Evolutionary conservation across 2,797 vertebrate genomes (phyloP), one percentile per base, ranked within the genome.

Genomic region (Crotalus adamanteus): DNA sequence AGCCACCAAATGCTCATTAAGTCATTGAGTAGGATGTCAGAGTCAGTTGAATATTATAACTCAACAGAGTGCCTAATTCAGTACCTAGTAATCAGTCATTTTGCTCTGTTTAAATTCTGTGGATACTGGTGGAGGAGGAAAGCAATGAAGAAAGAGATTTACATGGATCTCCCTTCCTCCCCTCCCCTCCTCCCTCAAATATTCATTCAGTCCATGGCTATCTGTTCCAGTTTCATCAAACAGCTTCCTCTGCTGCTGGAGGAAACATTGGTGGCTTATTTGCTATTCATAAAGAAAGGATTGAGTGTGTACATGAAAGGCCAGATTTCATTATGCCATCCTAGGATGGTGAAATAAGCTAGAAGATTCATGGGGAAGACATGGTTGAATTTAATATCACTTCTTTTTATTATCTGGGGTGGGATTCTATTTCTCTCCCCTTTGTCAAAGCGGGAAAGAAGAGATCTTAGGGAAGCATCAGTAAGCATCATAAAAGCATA

Each of bases 281-380:
- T 95, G 93, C 89, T 91, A 94, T 96, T 93, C 94, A 96, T 96
- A 96, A 97, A 96, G 93, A 96, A 95, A 94, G 95, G 92, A 97
- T 96, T 95, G 93, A 90, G 28, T 92, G 93, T 94, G 93, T 95
- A 95, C 95, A 96, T 94, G 93, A 94, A 94, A 91, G 92, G 57
- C 65, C 95, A 89, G 94, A 95, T 96, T 96, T 91, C 94, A 95
- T 96, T 88, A 93, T 47, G 95, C 91, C 90, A 94, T 95, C 94
- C 92, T 59, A 92, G 89, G 12, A 93, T 93, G 93, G 92, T 3
- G 4, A 89, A 88, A 37, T 90, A 94, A 94, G 95, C 87, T 0
- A 0, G 90, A 95, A 56, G 61, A 89, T 86, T 95, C 93, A 93
- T 88, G 91, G 83, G 12, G 61, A 91, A 92, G 90, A 93, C 60